A percentile compares a stretch with the other conserved stretches of the same genome.
Conservation (phyloP, 2,797 vertebrate genomes). For the Nasua narica region DNA sequence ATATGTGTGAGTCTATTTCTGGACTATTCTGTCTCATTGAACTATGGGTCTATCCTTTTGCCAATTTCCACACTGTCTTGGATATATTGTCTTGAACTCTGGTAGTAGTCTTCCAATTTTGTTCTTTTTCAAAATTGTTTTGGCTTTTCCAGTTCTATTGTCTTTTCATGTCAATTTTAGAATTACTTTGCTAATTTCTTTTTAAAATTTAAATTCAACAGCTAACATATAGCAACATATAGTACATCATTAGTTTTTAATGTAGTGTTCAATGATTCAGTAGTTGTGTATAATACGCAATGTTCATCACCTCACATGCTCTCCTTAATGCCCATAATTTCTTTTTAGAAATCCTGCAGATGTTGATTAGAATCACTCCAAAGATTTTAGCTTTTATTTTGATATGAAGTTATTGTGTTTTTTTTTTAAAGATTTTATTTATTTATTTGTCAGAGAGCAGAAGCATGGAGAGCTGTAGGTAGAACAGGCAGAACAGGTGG, state of each 20-base stretch:
- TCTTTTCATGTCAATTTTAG: slow-evolving; percentile 14
- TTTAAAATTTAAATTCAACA: neutral
- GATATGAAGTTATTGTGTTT: neutral
- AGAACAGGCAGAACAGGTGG: too few species aligned
- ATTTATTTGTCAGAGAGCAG: too few species aligned
- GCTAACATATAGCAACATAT: too few species aligned
- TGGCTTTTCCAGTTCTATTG: neutral
- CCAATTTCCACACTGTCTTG: neutral
- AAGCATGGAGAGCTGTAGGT: too few species aligned
- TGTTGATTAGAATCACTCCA: neutral
- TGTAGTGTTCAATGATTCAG: too few species aligned
- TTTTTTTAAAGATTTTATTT: too few species aligned
- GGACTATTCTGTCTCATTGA: neutral
- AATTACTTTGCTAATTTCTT: neutral
- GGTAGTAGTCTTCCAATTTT: neutral
- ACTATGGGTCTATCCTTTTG: neutral
- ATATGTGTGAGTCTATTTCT: neutral
- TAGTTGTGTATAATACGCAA: too few species aligned
- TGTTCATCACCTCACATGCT: too few species aligned
- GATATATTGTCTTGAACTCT: neutral
- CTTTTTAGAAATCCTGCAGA: neutral
- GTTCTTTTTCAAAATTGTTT: neutral
- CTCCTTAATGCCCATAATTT: too few species aligned
- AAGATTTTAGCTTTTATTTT: slow-evolving; percentile 10
- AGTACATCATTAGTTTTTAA: too few species aligned